Conservation (phyloP, 2,797 vertebrate genomes). For the Rhabdophis nuchalis region DNA sequence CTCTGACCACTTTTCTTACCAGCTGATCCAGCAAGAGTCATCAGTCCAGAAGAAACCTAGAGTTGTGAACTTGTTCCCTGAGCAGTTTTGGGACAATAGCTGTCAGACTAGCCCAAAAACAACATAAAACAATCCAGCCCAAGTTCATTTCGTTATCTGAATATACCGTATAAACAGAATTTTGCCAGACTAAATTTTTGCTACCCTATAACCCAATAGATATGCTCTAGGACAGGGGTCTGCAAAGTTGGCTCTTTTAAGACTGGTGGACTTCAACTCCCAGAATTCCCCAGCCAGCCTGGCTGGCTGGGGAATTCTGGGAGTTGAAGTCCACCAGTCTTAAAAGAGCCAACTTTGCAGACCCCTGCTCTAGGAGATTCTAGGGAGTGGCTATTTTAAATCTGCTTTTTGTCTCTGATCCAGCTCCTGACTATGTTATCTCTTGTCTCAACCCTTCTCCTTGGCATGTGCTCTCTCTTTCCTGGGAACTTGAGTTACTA, state of each 20-base stretch:
- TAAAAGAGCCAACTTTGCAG: too few species aligned
- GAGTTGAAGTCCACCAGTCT: too few species aligned
- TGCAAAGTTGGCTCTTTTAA: too few species aligned
- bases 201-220: not conserved
- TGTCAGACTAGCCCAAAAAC: not conserved
- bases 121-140: not conserved
- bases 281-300: too few species aligned
- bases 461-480: not conserved
- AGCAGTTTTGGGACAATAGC: constrained; percentile 51
- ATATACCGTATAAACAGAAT: not conserved
- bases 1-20: not conserved
- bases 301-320: too few species aligned
- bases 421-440: not conserved
- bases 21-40: not conserved
- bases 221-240: not conserved
- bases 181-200: not conserved
- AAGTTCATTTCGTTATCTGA: not conserved
- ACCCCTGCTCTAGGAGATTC: not conserved
- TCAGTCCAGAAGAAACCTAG: not conserved
- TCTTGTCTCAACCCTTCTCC: not conserved
- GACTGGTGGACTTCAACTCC: too few species aligned
- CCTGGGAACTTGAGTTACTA: not conserved
- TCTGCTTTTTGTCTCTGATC: not conserved
- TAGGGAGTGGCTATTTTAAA: not conserved
- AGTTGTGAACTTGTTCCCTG: not conserved